A percentile compares a stretch with the other conserved stretches of the same genome.
phyloP scores from a whole-genome alignment of 2,797 vertebrate species.

The Tapera naevia region DNA sequence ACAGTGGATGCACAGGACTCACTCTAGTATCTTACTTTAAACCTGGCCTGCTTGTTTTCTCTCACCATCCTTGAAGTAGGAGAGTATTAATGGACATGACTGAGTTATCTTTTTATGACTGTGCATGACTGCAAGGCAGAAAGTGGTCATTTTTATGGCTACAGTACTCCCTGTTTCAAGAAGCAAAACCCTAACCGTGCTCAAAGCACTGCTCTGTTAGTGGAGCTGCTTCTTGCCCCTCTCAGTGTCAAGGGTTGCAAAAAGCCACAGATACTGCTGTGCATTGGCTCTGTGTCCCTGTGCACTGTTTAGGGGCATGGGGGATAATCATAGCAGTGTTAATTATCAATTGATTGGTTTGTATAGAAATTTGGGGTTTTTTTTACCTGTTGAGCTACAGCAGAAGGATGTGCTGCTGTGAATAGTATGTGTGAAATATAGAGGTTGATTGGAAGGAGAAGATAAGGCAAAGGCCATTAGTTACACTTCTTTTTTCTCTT shows the following conservation, averaged over 20 bases:
- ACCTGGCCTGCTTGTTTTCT: background rate
- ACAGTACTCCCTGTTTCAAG: background rate
- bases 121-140: background rate
- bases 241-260: rapidly evolving
- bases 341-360: background rate
- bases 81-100: background rate
- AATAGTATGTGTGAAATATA: background rate
- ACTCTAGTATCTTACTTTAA: background rate
- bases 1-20: background rate
- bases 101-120: background rate
- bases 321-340: rapidly evolving
- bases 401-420: background rate
- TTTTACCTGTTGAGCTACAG: background rate
- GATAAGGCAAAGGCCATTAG: background rate
- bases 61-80: background rate
- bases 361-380: background rate
- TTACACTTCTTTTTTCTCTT: background rate
- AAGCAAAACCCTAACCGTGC: background rate
- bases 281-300: rapidly evolving
- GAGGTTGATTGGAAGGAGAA: background rate
- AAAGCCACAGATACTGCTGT: background rate
- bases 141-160: background rate
- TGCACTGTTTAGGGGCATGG: background rate
- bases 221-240: background rate
- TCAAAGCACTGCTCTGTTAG: background rate